Conservation (phyloP, 2,797 vertebrate species). For the Cyclopterus lumpus region DNA sequence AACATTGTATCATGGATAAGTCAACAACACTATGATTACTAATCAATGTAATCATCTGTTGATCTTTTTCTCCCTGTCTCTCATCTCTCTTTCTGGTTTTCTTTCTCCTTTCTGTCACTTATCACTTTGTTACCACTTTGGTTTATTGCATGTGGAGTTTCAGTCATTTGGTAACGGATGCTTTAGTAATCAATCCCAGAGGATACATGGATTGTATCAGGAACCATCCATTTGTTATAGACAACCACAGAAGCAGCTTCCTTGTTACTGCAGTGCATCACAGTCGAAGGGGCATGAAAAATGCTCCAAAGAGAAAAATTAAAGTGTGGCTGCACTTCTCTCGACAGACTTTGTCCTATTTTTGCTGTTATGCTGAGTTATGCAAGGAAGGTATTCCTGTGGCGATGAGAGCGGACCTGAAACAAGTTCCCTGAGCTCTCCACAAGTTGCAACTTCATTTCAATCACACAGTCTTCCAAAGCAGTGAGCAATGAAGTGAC, state of each 20-base stretch:
- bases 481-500: background rate
- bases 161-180: background rate
- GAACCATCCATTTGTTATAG: background rate
- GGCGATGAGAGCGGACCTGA: slow-evolving; percentile 13
- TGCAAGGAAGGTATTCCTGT: slow-evolving; percentile 16
- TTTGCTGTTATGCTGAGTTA: slow-evolving; percentile 16
- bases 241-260: background rate
- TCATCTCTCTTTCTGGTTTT: background rate
- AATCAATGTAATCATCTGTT: background rate
- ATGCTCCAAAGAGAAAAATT: slow-evolving; percentile 16
- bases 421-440: slow-evolving; percentile 7
- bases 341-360: slow-evolving; percentile 32
- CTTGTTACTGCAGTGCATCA: background rate
- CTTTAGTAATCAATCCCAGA: background rate
- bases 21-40: background rate
- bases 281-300: slow-evolving; percentile 13
- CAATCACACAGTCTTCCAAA: background rate
- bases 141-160: slow-evolving; percentile 5
- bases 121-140: background rate
- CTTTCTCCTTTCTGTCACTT: background rate
- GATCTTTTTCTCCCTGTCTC: background rate
- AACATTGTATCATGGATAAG: background rate
- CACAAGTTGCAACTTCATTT: slow-evolving; percentile 6
- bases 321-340: slow-evolving; percentile 1
- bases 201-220: background rate